phyloP scores from a whole-genome alignment of 2,113 vertebrate species.

The Muntiacus muntjak region DNA sequence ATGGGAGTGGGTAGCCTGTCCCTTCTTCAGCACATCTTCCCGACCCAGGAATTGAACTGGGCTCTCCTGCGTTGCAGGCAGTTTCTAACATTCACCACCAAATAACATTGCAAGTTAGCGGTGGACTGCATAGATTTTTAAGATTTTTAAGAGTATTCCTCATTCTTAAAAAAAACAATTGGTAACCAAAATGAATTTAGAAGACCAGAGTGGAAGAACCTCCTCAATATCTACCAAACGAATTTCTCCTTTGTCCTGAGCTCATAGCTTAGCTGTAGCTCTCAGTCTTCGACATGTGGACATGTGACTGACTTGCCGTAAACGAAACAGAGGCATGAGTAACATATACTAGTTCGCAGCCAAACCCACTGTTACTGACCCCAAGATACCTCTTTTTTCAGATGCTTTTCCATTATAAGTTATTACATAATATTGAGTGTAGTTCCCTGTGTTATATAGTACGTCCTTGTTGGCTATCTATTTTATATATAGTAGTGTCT shows the following conservation, averaged over 20 bases:
- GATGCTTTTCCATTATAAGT: neutral
- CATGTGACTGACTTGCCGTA: neutral
- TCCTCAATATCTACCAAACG: neutral
- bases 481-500: neutral
- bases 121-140: neutral
- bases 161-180: neutral
- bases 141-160: neutral
- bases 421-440: neutral
- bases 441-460: neutral
- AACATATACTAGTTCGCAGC: rapidly evolving
- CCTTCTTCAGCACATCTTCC: neutral
- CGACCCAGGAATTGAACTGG: neutral
- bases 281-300: rapidly evolving
- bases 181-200: neutral
- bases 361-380: neutral
- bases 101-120: neutral
- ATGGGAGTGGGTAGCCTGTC: neutral
- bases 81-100: neutral
- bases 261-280: neutral
- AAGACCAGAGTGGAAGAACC: neutral
- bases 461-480: neutral
- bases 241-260: neutral
- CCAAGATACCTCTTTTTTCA: neutral
- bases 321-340: rapidly evolving
- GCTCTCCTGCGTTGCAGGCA: neutral